Evolutionary conservation across 2,113 vertebrate species (phyloP).

Genomic region (Anolis carolinensis): DNA sequence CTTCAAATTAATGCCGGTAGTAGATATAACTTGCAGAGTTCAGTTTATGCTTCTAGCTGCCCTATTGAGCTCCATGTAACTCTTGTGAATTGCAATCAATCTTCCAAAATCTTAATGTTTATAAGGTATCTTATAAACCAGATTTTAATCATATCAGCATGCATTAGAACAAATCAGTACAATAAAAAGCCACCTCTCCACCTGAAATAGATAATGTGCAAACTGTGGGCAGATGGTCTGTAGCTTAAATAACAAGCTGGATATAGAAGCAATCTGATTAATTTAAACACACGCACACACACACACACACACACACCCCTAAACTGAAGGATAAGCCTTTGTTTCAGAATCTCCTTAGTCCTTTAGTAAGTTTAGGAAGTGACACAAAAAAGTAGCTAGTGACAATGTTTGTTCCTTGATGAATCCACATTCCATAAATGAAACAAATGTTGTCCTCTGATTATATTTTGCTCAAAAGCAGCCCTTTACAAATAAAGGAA

Average conservation of each 20-base stretch:
- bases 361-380: not conserved
- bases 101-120: not conserved
- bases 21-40: not conserved
- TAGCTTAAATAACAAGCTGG: not conserved
- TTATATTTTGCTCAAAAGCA: not conserved
- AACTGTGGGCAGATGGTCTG: constrained; percentile 35
- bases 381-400: not conserved
- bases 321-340: not conserved
- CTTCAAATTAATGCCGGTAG: not conserved
- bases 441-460: not conserved
- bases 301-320: too few species aligned
- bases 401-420: not conserved
- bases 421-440: constrained; percentile 15
- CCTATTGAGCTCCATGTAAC: not conserved
- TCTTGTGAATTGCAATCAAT: not conserved
- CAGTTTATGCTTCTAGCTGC: not conserved
- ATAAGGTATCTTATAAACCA: not conserved
- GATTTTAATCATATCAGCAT: constrained; percentile 61
- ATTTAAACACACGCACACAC: not conserved
- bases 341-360: not conserved
- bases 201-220: constrained; percentile 42
- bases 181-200: not conserved
- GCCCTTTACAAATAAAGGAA: not conserved
- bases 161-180: not conserved
- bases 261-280: constrained; percentile 44